phyloP scores from a whole-genome alignment of 2,113 vertebrate species.

The Microtus pennsylvanicus region DNA sequence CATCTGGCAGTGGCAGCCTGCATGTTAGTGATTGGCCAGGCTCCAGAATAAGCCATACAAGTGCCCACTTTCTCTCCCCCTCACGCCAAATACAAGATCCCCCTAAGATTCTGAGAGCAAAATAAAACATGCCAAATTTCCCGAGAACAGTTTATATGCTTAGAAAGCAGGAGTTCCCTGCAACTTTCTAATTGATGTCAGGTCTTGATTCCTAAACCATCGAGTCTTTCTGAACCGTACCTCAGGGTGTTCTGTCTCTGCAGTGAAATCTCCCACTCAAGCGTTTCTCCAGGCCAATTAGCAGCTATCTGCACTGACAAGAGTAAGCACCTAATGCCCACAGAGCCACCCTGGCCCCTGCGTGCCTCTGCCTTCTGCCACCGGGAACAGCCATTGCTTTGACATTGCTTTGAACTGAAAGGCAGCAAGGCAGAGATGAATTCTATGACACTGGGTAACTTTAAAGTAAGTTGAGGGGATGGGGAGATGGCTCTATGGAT shows the following conservation, averaged over 20 bases:
- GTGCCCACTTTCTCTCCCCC: neutral
- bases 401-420: conserved; percentile 1
- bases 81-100: neutral
- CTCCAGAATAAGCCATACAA: neutral
- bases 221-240: neutral
- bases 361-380: neutral
- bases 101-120: neutral
- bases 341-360: neutral
- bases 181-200: neutral
- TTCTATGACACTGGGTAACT: neutral
- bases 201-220: neutral
- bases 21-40: neutral
- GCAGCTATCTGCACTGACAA: neutral
- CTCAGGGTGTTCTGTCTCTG: neutral
- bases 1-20: neutral
- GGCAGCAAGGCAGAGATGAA: neutral
- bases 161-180: neutral
- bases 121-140: neutral
- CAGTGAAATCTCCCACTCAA: neutral
- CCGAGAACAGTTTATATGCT: neutral
- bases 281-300: neutral
- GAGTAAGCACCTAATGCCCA: neutral
- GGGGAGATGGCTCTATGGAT: neutral
- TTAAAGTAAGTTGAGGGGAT: neutral
- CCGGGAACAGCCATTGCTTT: neutral